phyloP scores from a whole-genome alignment of 1,140 invertebrate genomes.

The Phocides pigmalion region DNA sequence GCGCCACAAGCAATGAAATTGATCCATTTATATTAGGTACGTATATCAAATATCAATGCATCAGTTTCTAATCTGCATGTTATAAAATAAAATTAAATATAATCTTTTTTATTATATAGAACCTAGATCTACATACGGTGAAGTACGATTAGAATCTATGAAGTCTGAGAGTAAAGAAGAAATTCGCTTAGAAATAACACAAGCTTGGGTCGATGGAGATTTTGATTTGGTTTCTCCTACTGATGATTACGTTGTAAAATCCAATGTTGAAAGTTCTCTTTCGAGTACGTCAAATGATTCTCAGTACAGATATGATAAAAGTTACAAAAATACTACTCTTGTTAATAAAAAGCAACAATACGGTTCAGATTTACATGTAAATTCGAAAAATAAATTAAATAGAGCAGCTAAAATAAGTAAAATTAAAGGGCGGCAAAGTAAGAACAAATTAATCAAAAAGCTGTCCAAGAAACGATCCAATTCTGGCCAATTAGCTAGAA shows the following conservation, averaged over 20 bases:
- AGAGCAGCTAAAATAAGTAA: neutral
- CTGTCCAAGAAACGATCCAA: slow-evolving; percentile 40
- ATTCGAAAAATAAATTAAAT: slow-evolving; percentile 30
- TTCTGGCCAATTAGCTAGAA: slow-evolving; percentile 45
- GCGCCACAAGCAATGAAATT: slow-evolving; percentile 39
- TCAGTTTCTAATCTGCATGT: no score
- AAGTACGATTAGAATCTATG: slow-evolving; percentile 13
- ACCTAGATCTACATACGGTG: slow-evolving; percentile 10
- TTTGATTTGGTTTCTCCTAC: slow-evolving; percentile 35
- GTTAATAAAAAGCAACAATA: slow-evolving; percentile 2
- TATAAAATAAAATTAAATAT: neutral
- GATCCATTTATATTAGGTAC: slow-evolving; percentile 15
- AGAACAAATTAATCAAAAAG: slow-evolving; percentile 41
- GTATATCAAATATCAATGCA: neutral
- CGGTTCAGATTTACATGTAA: slow-evolving; percentile 5
- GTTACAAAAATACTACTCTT: neutral
- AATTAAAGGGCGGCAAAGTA: slow-evolving; percentile 12
- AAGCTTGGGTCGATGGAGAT: slow-evolving; percentile 49
- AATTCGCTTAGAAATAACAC: slow-evolving; percentile 41
- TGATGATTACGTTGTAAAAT: slow-evolving; percentile 12
- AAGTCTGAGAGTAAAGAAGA: slow-evolving; percentile 28
- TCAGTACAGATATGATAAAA: neutral
- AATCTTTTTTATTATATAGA: neutral
- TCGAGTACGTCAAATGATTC: slow-evolving; percentile 9
- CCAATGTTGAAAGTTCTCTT: slow-evolving; percentile 3